Conservation (phyloP, 2,113 vertebrate genomes). For the Litocranius walleri region DNA sequence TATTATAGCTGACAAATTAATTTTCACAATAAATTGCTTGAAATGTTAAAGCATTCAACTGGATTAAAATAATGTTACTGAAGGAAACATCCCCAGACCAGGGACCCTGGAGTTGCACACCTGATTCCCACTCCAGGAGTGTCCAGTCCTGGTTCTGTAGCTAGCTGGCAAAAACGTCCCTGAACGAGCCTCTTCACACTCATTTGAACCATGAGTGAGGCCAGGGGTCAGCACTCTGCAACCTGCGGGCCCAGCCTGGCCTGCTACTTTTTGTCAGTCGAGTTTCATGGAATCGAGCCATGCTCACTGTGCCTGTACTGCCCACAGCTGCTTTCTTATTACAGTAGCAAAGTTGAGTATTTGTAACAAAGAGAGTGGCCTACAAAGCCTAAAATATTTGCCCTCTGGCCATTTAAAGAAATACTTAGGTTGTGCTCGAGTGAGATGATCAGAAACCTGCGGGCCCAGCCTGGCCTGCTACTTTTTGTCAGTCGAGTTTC, state of each 20-base stretch:
- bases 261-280: background rate
- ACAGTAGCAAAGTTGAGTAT: background rate
- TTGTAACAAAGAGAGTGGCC: background rate
- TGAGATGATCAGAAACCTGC: too few species aligned
- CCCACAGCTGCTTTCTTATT: background rate
- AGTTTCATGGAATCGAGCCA: background rate
- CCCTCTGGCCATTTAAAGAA: background rate
- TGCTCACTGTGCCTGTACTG: background rate
- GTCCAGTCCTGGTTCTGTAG: background rate
- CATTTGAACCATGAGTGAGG: background rate
- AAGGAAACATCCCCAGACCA: background rate
- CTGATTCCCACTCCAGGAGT: rapidly evolving
- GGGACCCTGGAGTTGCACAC: background rate
- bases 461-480: background rate
- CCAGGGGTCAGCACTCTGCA: background rate
- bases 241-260: background rate
- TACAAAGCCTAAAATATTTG: background rate
- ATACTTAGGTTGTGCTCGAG: too few species aligned
- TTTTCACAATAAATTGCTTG: background rate
- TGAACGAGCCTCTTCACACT: background rate
- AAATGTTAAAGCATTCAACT: background rate
- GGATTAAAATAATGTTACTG: background rate
- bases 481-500: background rate
- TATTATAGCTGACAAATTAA: background rate
- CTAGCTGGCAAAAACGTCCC: background rate